Evolutionary conservation across 1,140 invertebrate species (phyloP).

Genomic region (Drosophila nasuta): DNA sequence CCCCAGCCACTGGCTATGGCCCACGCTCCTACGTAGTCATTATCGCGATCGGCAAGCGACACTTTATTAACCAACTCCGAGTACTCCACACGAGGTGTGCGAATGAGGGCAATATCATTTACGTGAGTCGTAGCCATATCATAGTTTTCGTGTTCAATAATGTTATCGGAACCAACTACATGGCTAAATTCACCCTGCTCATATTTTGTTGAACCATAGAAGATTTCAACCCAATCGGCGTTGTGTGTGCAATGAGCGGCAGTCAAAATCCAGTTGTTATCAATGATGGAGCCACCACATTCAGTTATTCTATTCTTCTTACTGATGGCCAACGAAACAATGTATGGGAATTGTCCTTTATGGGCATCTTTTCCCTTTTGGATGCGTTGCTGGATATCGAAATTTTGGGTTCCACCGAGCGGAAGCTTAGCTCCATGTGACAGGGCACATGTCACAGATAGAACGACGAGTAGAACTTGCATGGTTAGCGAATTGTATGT

Average conservation of each 20-base stretch:
- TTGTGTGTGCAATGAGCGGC: slow-evolving; percentile 81
- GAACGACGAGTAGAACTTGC: too few relatives aligned
- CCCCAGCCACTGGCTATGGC: slow-evolving; percentile 45
- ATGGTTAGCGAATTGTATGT: too few relatives aligned
- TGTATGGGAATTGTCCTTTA: slow-evolving; percentile 85
- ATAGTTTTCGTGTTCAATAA: slow-evolving; percentile 36
- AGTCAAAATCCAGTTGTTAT: slow-evolving; percentile 85
- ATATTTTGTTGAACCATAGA: slow-evolving; percentile 21
- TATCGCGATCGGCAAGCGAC: slow-evolving; percentile 25
- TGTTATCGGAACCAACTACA: slow-evolving; percentile 67
- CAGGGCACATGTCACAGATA: too few relatives aligned
- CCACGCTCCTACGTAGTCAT: slow-evolving; percentile 16
- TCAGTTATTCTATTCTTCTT: not conserved
- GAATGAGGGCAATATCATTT: slow-evolving; percentile 47
- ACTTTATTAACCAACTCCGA: slow-evolving; percentile 1
- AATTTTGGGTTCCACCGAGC: too few relatives aligned
- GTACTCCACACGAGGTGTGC: slow-evolving; percentile 27
- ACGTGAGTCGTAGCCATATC: too few relatives aligned
- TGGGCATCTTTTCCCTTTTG: too few relatives aligned
- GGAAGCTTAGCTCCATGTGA: too few relatives aligned
- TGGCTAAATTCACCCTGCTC: not conserved
- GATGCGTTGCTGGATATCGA: too few relatives aligned
- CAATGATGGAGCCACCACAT: slow-evolving; percentile 87
- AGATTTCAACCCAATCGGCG: not conserved
- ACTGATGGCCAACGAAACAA: slow-evolving; percentile 51